Percentiles rank a stretch among this genome's conserved stretches.
phyloP scores from a whole-genome alignment of 1,140 invertebrate species.

The Nixonia krombeini region DNA sequence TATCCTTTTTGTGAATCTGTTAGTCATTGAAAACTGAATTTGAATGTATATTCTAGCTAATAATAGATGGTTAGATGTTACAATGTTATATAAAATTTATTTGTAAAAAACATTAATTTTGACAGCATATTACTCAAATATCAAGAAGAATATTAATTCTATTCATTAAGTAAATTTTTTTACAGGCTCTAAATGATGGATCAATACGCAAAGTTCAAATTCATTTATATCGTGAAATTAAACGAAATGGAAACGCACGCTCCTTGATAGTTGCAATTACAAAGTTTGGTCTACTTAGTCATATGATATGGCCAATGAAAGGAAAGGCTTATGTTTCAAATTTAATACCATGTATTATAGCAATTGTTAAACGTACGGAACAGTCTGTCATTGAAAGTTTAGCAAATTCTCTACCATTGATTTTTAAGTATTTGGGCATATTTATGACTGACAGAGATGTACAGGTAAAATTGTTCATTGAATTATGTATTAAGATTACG shows the following conservation, averaged over 20 bases:
- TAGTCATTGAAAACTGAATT: too few species aligned
- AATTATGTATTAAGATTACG: neutral
- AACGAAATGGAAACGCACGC: slow-evolving; percentile 80
- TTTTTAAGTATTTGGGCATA: slow-evolving; percentile 79
- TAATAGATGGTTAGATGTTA: too few species aligned
- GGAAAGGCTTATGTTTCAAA: slow-evolving; percentile 83
- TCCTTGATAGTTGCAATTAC: slow-evolving; percentile 81
- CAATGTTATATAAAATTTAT: too few species aligned
- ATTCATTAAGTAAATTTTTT: slow-evolving; percentile 1
- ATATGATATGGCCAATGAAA: slow-evolving; percentile 80
- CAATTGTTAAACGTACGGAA: slow-evolving; percentile 79
- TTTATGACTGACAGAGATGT: slow-evolving; percentile 84
- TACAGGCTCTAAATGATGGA: slow-evolving; percentile 75
- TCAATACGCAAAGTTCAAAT: slow-evolving; percentile 82
- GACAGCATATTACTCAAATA: too few species aligned
- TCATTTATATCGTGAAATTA: slow-evolving; percentile 87
- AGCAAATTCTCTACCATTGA: slow-evolving; percentile 77
- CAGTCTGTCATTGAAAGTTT: slow-evolving; percentile 83
- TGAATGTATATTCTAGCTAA: too few species aligned
- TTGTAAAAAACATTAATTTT: too few species aligned
- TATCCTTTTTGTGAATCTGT: too few species aligned
- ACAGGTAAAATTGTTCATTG: slow-evolving; percentile 70
- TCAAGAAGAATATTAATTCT: too few species aligned
- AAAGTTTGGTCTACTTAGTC: slow-evolving; percentile 81
- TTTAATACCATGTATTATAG: slow-evolving; percentile 79